phyloP scores from a whole-genome alignment of 2,888 invertebrate species.

The Eupithecia dodoneata region DNA sequence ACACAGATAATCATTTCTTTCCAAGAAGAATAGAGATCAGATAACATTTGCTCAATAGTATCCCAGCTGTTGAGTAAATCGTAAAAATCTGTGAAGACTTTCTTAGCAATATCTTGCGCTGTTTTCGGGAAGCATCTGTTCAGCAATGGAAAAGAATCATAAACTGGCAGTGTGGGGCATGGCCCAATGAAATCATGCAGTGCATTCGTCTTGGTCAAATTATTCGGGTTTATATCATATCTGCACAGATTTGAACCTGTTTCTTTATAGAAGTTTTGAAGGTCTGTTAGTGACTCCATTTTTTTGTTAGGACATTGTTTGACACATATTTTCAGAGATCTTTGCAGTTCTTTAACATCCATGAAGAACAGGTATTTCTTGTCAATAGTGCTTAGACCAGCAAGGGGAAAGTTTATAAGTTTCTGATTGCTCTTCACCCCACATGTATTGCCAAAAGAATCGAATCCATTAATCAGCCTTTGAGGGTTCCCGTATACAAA shows the following conservation, averaged over 20 bases:
- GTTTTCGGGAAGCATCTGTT: slow-evolving; percentile 94
- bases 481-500: slow-evolving; percentile 94
- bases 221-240: slow-evolving; percentile 86
- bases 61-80: slow-evolving; percentile 94
- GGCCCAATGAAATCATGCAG: slow-evolving; percentile 86
- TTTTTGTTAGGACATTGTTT: slow-evolving; percentile 91
- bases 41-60: slow-evolving; percentile 93
- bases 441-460: slow-evolving; percentile 97
- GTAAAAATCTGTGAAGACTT: slow-evolving; percentile 89
- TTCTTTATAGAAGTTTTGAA: slow-evolving; percentile 88
- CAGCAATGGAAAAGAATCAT: slow-evolving; percentile 90
- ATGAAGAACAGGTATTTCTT: slow-evolving; percentile 93
- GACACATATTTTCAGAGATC: slow-evolving; percentile 94
- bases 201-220: slow-evolving; percentile 71
- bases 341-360: slow-evolving; percentile 89
- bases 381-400: slow-evolving; percentile 91
- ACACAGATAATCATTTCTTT: slow-evolving; percentile 92
- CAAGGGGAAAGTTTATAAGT: slow-evolving; percentile 88
- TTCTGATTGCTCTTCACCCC: slow-evolving; percentile 91
- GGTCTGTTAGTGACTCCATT: slow-evolving; percentile 86
- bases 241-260: slow-evolving; percentile 91
- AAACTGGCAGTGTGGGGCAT: slow-evolving; percentile 91
- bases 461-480: slow-evolving; percentile 94
- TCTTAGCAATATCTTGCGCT: slow-evolving; percentile 86
- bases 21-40: slow-evolving; percentile 95